Evolutionary conservation across 2,888 invertebrate genomes (phyloP).

Genomic region (Acanthosepion esculentum): DNA sequence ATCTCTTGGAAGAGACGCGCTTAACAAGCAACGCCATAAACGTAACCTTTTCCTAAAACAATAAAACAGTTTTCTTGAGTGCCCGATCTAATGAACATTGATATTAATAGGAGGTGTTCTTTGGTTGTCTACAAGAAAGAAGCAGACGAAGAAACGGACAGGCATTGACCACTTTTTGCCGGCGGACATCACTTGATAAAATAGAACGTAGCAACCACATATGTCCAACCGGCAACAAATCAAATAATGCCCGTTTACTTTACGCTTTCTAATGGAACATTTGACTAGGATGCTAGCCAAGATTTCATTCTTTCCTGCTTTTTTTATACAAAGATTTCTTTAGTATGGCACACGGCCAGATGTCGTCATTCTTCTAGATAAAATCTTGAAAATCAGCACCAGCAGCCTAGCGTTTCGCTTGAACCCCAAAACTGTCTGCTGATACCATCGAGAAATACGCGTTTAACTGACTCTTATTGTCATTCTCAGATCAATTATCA

Average conservation of each 20-base stretch:
- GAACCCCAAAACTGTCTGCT: no score
- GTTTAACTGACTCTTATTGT: no score
- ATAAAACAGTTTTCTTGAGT: not conserved
- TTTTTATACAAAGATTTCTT: no score
- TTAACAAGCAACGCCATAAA: not conserved
- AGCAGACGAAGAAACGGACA: not conserved
- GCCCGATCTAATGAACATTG: not conserved
- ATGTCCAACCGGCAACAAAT: not conserved
- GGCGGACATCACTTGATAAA: not conserved
- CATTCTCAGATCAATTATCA: no score
- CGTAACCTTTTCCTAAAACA: not conserved
- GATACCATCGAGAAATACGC: no score
- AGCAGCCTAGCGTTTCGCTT: no score
- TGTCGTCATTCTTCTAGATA: no score
- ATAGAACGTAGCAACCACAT: not conserved
- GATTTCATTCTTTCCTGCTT: not conserved
- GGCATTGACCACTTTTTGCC: not conserved
- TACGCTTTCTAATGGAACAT: not conserved
- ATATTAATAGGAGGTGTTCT: not conserved
- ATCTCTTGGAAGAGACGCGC: not conserved
- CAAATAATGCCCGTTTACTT: not conserved
- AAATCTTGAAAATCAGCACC: no score
- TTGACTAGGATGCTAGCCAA: not conserved
- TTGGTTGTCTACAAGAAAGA: not conserved
- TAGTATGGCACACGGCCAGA: no score